Evolutionary conservation across 2,113 vertebrate species (phyloP).

Genomic region (Tiliqua scincoides): DNA sequence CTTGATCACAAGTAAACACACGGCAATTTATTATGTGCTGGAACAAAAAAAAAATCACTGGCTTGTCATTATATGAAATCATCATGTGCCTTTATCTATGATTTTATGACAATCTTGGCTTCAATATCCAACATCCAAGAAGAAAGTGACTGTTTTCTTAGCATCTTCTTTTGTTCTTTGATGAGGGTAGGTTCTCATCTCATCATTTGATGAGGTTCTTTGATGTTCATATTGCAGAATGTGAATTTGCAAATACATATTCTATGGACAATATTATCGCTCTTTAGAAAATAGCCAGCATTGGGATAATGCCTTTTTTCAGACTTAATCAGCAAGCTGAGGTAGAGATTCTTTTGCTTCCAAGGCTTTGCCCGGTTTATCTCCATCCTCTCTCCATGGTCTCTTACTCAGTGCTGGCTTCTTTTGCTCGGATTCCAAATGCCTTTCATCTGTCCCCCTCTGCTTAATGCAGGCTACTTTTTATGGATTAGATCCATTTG

Average conservation of each 20-base stretch:
- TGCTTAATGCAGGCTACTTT: slow-evolving; percentile 21
- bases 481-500: slow-evolving; percentile 31
- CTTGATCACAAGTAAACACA: slow-evolving; percentile 16
- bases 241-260: background rate
- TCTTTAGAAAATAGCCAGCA: background rate
- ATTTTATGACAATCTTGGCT: slow-evolving; percentile 4
- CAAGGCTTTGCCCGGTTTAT: slow-evolving; percentile 14
- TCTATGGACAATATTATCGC: slow-evolving; percentile 3
- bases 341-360: slow-evolving; percentile 25
- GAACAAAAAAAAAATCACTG: slow-evolving; percentile 4
- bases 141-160: slow-evolving; percentile 23
- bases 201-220: too few species aligned
- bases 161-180: background rate
- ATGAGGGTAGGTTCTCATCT: background rate
- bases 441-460: slow-evolving; percentile 23
- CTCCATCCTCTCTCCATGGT: background rate
- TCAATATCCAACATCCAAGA: slow-evolving; percentile 3
- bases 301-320: background rate
- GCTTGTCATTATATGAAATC: background rate
- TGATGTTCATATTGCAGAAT: background rate
- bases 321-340: background rate
- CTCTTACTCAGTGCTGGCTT: slow-evolving; percentile 16
- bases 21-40: slow-evolving; percentile 6
- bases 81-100: slow-evolving; percentile 6
- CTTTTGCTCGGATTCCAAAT: slow-evolving; percentile 23